phyloP scores from a whole-genome alignment of 2,888 invertebrate genomes.

The Lithophane semibrunnea region DNA sequence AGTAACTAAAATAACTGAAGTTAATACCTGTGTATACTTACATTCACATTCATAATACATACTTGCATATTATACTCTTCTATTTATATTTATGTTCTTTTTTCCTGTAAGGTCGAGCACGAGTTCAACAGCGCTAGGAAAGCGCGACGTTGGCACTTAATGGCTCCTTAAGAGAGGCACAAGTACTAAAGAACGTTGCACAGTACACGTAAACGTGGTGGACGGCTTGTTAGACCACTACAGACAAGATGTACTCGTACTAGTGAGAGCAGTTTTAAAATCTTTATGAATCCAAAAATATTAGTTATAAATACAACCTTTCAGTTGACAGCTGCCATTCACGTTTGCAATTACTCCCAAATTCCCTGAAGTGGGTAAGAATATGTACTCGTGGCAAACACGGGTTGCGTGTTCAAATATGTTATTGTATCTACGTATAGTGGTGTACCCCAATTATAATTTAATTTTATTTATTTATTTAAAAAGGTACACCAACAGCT shows the following conservation, averaged over 20 bases:
- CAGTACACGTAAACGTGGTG: conserved; percentile 37
- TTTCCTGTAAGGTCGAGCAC: conserved; percentile 38
- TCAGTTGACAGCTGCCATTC: conserved; percentile 55
- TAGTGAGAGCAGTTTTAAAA: conserved; percentile 11
- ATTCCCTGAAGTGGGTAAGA: conserved; percentile 46
- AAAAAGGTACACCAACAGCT: too few species aligned
- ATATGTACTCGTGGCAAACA: conserved; percentile 24
- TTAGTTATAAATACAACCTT: conserved; percentile 13
- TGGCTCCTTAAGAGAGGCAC: conserved; percentile 49
- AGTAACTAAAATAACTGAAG: background rate
- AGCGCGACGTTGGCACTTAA: conserved; percentile 51
- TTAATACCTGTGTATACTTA: background rate
- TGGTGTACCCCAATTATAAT: conserved; percentile 12
- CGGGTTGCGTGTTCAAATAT: conserved; percentile 33
- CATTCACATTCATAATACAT: background rate
- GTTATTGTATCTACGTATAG: conserved; percentile 5
- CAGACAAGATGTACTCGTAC: conserved; percentile 20
- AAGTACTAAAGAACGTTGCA: conserved; percentile 41
- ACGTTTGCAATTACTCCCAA: conserved; percentile 50
- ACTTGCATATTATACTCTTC: background rate
- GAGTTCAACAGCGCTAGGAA: conserved; percentile 48
- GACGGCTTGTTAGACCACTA: conserved; percentile 34
- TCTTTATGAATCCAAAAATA: conserved; percentile 32
- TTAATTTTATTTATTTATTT: too few species aligned
- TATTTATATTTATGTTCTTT: conserved; percentile 33